phyloP scores from a whole-genome alignment of 2,797 vertebrate species.

The Sus cebifrons region DNA sequence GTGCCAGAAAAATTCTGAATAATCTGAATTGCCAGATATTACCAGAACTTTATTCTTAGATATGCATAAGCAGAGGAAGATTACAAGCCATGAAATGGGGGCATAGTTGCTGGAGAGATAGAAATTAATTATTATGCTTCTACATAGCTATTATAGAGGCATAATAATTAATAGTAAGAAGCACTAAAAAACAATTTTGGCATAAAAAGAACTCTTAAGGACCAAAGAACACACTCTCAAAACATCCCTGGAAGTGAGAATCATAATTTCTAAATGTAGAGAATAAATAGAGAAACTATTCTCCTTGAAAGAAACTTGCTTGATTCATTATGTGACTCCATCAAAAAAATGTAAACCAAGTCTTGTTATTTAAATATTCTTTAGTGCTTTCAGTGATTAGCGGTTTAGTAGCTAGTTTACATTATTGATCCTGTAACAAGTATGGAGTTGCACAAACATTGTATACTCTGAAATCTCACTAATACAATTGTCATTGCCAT shows the following conservation, averaged over 20 bases:
- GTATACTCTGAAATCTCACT: not conserved
- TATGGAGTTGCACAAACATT: not conserved
- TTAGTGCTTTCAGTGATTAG: not conserved
- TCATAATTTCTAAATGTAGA: not conserved
- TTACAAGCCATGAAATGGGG: not conserved
- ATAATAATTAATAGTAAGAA: not conserved
- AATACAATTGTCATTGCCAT: not conserved
- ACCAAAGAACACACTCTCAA: not conserved
- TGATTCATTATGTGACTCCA: not conserved
- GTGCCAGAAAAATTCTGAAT: not conserved
- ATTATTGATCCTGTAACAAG: not conserved
- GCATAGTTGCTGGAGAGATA: not conserved
- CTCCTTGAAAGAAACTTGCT: not conserved
- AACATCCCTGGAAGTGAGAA: not conserved
- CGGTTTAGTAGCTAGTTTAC: not conserved
- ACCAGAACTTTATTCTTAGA: not conserved
- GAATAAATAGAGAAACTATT: not conserved
- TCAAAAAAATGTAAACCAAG: not conserved
- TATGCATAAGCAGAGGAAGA: not conserved
- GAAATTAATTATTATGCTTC: not conserved
- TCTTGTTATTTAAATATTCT: not conserved
- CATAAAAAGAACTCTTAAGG: constrained; percentile 6
- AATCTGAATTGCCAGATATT: not conserved
- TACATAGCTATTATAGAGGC: not conserved
- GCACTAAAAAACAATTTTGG: not conserved